Evolutionary conservation across 2,113 vertebrate genomes (phyloP).

Genomic region (Dicrurus megarhynchus): DNA sequence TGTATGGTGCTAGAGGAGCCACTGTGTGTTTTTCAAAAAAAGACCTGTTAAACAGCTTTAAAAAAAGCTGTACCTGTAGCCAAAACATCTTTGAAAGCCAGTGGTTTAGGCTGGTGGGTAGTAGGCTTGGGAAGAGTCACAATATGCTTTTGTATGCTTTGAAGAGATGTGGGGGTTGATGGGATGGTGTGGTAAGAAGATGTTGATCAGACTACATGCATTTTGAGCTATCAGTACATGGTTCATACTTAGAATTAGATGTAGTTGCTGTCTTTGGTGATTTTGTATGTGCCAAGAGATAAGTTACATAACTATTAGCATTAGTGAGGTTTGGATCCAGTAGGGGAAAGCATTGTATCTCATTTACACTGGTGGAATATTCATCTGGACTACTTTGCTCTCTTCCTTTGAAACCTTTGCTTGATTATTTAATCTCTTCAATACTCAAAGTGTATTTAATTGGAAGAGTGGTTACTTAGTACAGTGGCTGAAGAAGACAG

Average conservation of each 20-base stretch:
- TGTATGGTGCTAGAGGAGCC: neutral
- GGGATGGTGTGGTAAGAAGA: neutral
- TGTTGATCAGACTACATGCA: neutral
- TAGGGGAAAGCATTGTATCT: neutral
- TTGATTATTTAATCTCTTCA: neutral
- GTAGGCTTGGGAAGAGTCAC: neutral
- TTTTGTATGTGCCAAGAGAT: neutral
- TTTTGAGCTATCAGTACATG: neutral
- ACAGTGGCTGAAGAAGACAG: neutral
- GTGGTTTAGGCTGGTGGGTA: neutral
- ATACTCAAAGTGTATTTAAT: neutral
- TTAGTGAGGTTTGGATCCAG: neutral
- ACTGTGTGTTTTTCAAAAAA: neutral
- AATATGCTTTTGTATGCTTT: neutral
- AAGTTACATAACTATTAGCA: neutral
- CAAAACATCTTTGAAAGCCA: neutral
- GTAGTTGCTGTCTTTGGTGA: neutral
- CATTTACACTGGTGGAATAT: neutral
- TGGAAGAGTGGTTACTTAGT: neutral
- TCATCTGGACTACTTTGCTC: neutral
- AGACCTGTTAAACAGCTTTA: neutral
- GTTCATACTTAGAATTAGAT: neutral
- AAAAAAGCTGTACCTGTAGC: neutral
- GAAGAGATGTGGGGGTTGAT: neutral
- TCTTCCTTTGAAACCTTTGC: neutral